Base-by-base conservation (phyloP, 1,140 invertebrate species). In the Aphelenchoides fujianensis region DNA sequence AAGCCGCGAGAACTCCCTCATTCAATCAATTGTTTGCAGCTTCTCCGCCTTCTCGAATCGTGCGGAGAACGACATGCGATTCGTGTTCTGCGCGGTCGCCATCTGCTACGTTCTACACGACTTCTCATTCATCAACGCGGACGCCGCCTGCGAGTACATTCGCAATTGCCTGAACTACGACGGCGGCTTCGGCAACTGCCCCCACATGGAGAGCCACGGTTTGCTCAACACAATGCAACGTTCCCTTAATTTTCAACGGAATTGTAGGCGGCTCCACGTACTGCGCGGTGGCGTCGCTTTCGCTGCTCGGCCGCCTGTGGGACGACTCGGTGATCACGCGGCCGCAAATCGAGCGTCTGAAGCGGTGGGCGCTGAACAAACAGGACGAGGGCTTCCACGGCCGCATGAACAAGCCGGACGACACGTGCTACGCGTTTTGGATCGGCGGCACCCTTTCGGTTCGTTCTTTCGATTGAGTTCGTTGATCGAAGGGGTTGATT, bases 371-470 rank as follows among this genome's bases (percentile, higher is more conserved):
- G 71, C 69, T 87, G n/a, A 71, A 79, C 30, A 75, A 87, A 70
- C 87, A 90, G 67, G 83, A 84, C 48, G 85, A 92, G 34, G 89
- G 94, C 27, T 97, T 97, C 86, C 92, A 93, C 85, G 96, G 95
- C 19, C 87, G 96, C 75, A 93, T 96, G 0, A 97, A 98, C 81
- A 99, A 99, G 87, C 90, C 91, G 0, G 90, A 91, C 0, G 96
- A 99, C 81, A 96, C 95, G 0, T 99, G 96, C 83, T 99, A 99
- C 85, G 95, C 95, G 30, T 99, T 97, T 86, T 99, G 96, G 96
- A 90, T 98, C 75, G 95, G 95, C 28, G 94, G 93, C 3, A 90
- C 94, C 0, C 86, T 98, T 16, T 90, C 93, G 85, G 88, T 90
- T 63, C 32, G 64, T 1, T 61, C 71, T 31, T 5, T 1, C 27